Evolutionary conservation across 64 coral and sea anemone genomes (phyloP), one percentile per base, ranked within the genome.

Genomic region (Orbicella faveolata): DNA sequence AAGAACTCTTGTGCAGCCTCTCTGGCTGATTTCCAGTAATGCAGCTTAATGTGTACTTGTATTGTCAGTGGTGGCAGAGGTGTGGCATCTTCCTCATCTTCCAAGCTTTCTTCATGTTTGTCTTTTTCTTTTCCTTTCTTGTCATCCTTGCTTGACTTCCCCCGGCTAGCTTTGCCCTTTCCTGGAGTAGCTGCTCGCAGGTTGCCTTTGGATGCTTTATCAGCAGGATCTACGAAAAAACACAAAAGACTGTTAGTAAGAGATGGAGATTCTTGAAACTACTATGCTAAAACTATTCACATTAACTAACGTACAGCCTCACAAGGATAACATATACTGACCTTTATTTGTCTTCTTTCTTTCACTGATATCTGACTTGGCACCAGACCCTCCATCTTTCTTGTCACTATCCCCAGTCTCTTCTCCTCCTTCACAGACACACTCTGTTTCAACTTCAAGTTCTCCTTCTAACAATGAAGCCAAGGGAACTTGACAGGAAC

Each of bases 21-120:
- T n/a, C 89, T 93, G 52, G 95, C 92, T 75, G 95, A 96, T 72
- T 91, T 96, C 95, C 95, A 96, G 83, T 79, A 79, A 73, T 96
- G 95, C n/a, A 96, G 72, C 10, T 62, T 88, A 20, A 96, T 78
- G 1, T 69, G 62, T 21, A 91, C 88, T 54, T 88, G 83, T 37
- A 94, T 76, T 1, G 92, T 79, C 20, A 96, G 74, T 14, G 95
- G 94, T 21, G 78, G 92, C 20, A 61, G 81, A 20, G 88, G 83
- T 34, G 67, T 30, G 9, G 44, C 12, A 13, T 88, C 91, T 73
- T 96, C 95, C 2, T 90, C 95, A 21, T 90, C 95, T 6, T 78
- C 95, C 11, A 69, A 36, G 51, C 34, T 55, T 17, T 86, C 90
- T 17, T 94, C 95, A 64, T 94, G 90, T 74, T 96, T 87, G 18